Evolutionary conservation across 2,888 invertebrate species (phyloP).

Genomic region (Aporophyla nigra): DNA sequence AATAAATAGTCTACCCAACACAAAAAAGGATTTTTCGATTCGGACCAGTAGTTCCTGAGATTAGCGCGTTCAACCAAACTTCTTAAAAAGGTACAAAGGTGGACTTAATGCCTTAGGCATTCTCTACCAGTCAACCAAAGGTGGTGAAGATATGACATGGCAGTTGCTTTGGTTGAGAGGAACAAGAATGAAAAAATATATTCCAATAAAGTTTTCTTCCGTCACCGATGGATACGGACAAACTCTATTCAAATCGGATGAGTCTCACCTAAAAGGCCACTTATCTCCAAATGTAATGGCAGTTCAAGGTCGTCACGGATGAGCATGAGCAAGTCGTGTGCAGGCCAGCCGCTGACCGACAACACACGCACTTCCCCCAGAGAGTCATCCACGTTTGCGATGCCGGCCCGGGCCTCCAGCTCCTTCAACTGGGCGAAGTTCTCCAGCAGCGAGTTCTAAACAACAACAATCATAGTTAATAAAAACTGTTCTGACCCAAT

Average conservation of each 20-base stretch:
- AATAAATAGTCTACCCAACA: too few relatives aligned
- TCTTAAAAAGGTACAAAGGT: too few relatives aligned
- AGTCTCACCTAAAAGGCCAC: slow-evolving; percentile 78
- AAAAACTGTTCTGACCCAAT: not conserved
- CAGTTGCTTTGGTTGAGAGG: not conserved
- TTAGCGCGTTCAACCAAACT: too few relatives aligned
- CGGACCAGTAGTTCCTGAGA: too few relatives aligned
- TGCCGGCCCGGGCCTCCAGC: slow-evolving; percentile 78
- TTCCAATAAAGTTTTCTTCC: not conserved
- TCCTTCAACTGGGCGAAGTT: slow-evolving; percentile 81
- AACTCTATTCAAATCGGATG: not conserved
- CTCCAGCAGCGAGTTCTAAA: slow-evolving; percentile 80
- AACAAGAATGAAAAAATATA: too few relatives aligned
- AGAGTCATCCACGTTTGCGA: slow-evolving; percentile 71
- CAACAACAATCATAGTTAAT: slow-evolving; percentile 13
- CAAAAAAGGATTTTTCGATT: too few relatives aligned
- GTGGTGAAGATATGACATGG: too few relatives aligned
- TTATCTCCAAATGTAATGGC: slow-evolving; percentile 74
- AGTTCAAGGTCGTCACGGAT: slow-evolving; percentile 77
- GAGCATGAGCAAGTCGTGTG: slow-evolving; percentile 82
- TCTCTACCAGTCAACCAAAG: too few relatives aligned
- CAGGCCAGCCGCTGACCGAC: slow-evolving; percentile 84
- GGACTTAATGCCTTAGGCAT: too few relatives aligned
- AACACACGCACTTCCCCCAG: slow-evolving; percentile 82
- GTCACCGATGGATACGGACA: too few relatives aligned